Base-by-base conservation (phyloP, 2,888 invertebrate genomes). In the Stomorhina lunata region DNA sequence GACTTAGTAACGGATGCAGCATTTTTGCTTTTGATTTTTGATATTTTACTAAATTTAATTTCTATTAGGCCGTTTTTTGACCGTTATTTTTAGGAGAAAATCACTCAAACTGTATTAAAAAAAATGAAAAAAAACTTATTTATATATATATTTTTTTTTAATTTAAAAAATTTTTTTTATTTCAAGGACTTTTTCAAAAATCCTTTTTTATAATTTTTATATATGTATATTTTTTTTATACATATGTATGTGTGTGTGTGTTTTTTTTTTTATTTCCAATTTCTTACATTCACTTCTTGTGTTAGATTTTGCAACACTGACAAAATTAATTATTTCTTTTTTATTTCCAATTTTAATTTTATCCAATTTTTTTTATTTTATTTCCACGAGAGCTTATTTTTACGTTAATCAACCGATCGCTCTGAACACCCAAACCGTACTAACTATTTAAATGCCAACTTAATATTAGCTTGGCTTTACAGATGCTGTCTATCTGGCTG, bases 381-480 rank as follows among this genome's bases (percentile, higher is more conserved):
- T 65, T 50, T 12, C 17, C 50, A 53, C 78, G 22, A 71, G 73
- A 80, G 80, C 71, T 73, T 29, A 68, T 53, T 78, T 69, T 75
- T 75, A 75, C 17, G 69, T 68, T 85, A 85, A 85, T 84, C 89
- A 88, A 89, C 89, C 88, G 86, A 83, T 85, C 88, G 82, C 88
- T 85, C 80, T 86, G 88, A 87, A 88, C 87, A 87, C 86, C 86
- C 86, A 89, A 89, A 88, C 87, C 88, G 88, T 86, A 89, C 89
- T 89, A 87, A 88, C 77, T 84, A 84, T 78, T 78, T 79, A 80
- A 78, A 82, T 80, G 79, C 65, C 80, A 83, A 78, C 68, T 83
- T 72, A 45, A 63, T 73, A 53, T 80, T 81, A 83, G 87, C 85
- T 86, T 86, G 86, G 81, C 85, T 81, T 85, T 81, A 84, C 81